Base-by-base conservation (phyloP, 2,113 vertebrate species). In the Gopherus flavomarginatus region DNA sequence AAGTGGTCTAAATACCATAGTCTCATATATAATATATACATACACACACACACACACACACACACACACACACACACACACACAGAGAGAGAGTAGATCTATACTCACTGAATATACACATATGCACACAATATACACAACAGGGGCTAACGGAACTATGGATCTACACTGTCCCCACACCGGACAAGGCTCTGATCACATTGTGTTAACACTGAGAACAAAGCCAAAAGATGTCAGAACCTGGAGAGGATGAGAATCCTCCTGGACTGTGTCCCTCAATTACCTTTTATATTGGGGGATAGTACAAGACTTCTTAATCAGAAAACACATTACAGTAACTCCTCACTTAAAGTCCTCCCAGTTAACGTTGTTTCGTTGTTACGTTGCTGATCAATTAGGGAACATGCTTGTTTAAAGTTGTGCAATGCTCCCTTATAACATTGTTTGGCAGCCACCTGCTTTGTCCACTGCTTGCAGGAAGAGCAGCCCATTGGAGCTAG, bases 1-100 rank as follows among this genome's bases (percentile, higher is more conserved):
- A 96, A 4, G 11, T 79, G 91, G 85, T 92, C 96, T 97, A 92
- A 98, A 96, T 80, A 94, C 78, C 78, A 62, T 42, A 54, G 87
- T 96, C 83, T 91, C 85, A 21, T 31, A 44, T 52, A 81, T 79
- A 94, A 93, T 91, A 49, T 19, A 93, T 14, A 83, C 11, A 4
- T 47, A 93, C 4, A 87, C 0, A 22, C 13, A 91, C 42, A 82
- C 44, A 22, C 13, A 91, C 42, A 82, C 44, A 87, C 0, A 22
- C 13, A 91, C 47, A n/a, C 2, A 53, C 3, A 69, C 31, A 82
- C 44, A 87, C 0, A 22, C 13, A 91, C 47, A n/a, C 2, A 53
- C 3, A 69, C 31, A n/a, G n/a, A n/a, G n/a, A n/a, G n/a, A 47
- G 9, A 8, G 19, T 11, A 52, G 14, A 54, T 47, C 85, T 59